Evolutionary conservation across 1,140 invertebrate genomes (phyloP).

Genomic region (Macrosteles quadrilineatus): DNA sequence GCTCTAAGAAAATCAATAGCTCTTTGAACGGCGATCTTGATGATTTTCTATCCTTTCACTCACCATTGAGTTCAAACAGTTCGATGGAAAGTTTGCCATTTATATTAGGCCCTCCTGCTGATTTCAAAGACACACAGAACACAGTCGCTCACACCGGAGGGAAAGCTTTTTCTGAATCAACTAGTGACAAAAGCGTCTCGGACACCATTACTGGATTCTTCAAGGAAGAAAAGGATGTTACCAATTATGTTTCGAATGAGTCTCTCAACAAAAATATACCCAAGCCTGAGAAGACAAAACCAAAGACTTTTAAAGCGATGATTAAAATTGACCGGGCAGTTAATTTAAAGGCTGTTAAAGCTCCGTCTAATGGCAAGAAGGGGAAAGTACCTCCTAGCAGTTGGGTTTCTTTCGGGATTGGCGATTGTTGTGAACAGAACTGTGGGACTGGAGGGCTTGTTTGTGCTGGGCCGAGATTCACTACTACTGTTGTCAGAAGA

Average conservation of each 20-base stretch:
- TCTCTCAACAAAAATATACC: not conserved
- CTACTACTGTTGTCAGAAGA: not conserved
- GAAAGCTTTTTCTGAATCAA: not conserved
- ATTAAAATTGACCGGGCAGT: conserved; percentile 4
- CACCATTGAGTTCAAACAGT: not conserved
- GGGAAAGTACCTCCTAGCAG: not conserved
- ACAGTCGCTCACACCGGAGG: not conserved
- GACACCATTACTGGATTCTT: conserved; percentile 8
- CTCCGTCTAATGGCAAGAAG: not conserved
- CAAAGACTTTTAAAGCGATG: conserved; percentile 17
- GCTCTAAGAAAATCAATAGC: not conserved
- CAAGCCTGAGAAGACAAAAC: not conserved
- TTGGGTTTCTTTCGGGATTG: conserved; percentile 3
- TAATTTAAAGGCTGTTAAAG: conserved; percentile 1
- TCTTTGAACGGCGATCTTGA: not conserved
- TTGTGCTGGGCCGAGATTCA: not conserved
- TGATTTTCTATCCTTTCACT: not conserved
- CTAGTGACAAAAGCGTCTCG: not conserved
- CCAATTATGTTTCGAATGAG: not conserved
- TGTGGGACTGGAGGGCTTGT: not conserved
- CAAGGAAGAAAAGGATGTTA: not conserved
- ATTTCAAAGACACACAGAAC: not conserved
- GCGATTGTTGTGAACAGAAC: not conserved
- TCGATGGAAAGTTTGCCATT: not conserved
- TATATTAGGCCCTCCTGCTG: not conserved